phyloP scores from a whole-genome alignment of 2,888 invertebrate species.

The Melanostoma mellinum region DNA sequence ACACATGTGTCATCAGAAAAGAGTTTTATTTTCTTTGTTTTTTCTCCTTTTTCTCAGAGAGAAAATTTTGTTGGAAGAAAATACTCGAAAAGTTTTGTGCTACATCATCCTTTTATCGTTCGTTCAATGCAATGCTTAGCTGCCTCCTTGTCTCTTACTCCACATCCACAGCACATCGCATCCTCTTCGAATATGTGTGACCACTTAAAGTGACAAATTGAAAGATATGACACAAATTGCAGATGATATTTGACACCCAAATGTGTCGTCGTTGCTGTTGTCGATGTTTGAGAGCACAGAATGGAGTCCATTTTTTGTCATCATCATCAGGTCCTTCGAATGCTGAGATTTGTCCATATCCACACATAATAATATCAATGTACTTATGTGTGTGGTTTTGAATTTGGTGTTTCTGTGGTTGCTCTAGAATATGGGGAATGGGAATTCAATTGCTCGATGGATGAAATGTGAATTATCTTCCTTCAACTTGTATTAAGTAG shows the following conservation, averaged over 20 bases:
- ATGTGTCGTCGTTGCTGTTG: constrained; percentile 61
- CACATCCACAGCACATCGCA: neutral
- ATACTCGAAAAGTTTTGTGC: constrained; percentile 43
- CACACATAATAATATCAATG: neutral
- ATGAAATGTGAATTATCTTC: constrained; percentile 60
- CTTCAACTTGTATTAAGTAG: constrained; percentile 37
- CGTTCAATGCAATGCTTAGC: constrained; percentile 20
- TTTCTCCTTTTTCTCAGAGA: constrained; percentile 4
- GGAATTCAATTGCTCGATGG: constrained; percentile 62
- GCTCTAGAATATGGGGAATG: constrained; percentile 25
- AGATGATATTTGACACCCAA: constrained; percentile 73
- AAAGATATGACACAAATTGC: constrained; percentile 73
- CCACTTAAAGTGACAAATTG: constrained; percentile 73
- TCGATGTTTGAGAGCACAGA: constrained; percentile 16
- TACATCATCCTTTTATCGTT: constrained; percentile 67
- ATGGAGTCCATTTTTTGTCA: constrained; percentile 5
- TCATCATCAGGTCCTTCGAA: constrained; percentile 43
- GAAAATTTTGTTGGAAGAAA: constrained; percentile 10
- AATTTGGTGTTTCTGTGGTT: constrained; percentile 61
- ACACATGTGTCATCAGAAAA: constrained; percentile 46
- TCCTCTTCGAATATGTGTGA: constrained; percentile 56
- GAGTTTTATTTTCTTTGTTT: constrained; percentile 17
- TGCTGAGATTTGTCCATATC: constrained; percentile 54
- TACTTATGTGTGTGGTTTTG: constrained; percentile 45
- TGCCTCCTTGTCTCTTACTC: constrained; percentile 6